phyloP scores from a whole-genome alignment of 1,140 invertebrate species.

The Drosophila nannoptera region DNA sequence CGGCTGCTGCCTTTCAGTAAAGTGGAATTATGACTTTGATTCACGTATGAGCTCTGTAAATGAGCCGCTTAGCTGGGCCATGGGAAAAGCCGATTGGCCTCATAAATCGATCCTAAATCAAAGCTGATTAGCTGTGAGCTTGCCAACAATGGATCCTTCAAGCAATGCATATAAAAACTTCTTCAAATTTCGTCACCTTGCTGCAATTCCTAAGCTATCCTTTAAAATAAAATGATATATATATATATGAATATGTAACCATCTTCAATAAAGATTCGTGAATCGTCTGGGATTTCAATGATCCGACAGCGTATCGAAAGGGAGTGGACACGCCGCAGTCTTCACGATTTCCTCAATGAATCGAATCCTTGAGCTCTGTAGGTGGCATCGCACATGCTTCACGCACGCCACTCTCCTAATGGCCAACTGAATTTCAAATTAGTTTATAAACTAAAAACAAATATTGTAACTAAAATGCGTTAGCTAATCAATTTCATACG shows the following conservation, averaged over 20 bases:
- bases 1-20: constrained; percentile 28
- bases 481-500: constrained; percentile 65
- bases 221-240: too few species aligned
- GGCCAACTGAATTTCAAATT: constrained; percentile 47
- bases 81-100: constrained; percentile 35
- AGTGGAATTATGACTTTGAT: constrained; percentile 64
- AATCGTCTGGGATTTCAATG: neutral
- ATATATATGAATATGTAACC: too few species aligned
- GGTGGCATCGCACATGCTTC: constrained; percentile 45
- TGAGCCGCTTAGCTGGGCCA: constrained; percentile 33
- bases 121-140: neutral
- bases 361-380: constrained; percentile 24
- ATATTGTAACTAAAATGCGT: constrained; percentile 65
- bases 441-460: constrained; percentile 73
- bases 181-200: too few species aligned
- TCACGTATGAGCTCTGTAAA: constrained; percentile 35
- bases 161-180: neutral
- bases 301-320: constrained; percentile 14
- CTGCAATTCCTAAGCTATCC: too few species aligned
- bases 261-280: too few species aligned
- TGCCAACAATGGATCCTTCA: neutral
- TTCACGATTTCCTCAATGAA: constrained; percentile 43
- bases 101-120: constrained; percentile 2
- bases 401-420: constrained; percentile 46
- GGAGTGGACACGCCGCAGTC: neutral